Evolutionary conservation across 2,113 vertebrate genomes (phyloP).

Genomic region (Alligator sinensis): DNA sequence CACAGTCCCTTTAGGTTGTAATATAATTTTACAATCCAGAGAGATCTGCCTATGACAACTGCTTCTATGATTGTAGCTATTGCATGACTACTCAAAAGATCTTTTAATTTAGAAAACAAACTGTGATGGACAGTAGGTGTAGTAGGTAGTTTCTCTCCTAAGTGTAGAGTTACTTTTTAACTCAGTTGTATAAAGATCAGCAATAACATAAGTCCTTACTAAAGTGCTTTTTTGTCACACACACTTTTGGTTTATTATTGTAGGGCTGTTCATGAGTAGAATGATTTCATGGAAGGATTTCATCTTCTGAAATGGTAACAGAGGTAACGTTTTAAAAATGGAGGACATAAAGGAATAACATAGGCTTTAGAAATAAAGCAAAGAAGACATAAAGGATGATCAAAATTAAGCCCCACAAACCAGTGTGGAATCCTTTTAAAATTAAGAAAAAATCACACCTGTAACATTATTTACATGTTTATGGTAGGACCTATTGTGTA

Average conservation of each 20-base stretch:
- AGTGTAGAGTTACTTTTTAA: background rate
- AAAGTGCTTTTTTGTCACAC: constrained; percentile 19
- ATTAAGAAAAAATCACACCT: background rate
- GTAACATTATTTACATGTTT: background rate
- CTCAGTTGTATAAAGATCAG: background rate
- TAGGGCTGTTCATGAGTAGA: background rate
- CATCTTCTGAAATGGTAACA: constrained; percentile 44
- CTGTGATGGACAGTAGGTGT: background rate
- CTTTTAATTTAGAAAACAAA: accelerated
- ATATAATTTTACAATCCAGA: background rate
- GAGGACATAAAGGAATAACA: constrained; percentile 8
- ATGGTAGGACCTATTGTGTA: background rate
- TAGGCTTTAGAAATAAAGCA: background rate
- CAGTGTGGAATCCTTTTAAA: background rate
- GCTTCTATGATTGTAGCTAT: accelerated
- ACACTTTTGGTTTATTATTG: constrained; percentile 31
- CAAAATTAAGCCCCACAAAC: constrained; percentile 9
- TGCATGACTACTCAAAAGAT: background rate
- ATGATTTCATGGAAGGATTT: background rate
- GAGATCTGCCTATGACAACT: background rate
- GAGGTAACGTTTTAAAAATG: constrained; percentile 49
- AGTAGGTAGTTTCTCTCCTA: background rate
- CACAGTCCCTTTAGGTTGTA: background rate
- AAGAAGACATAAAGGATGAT: constrained; percentile 25
- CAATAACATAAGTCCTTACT: background rate